Percentiles rank a stretch among this genome's conserved stretches.
Evolutionary conservation across 2,888 invertebrate genomes (phyloP).

Genomic region (Merodon equestris): DNA sequence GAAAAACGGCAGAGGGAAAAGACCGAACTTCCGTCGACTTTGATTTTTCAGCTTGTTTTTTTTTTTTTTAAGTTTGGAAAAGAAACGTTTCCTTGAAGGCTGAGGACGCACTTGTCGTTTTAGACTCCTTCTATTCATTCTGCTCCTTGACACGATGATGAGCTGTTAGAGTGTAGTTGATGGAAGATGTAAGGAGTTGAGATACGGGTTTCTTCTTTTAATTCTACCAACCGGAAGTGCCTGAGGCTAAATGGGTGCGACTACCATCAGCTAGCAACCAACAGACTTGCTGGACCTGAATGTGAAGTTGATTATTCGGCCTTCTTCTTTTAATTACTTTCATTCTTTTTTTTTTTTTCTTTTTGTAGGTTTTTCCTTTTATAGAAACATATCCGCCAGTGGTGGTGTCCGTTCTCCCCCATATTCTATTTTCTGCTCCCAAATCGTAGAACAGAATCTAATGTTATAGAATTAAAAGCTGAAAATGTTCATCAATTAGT

Average conservation of each 20-base stretch:
- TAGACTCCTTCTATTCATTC: conserved; percentile 7
- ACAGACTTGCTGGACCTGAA: conserved; percentile 5
- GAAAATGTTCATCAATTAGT: conserved; percentile 57
- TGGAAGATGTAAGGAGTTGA: conserved; percentile 53
- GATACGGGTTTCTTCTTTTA: conserved; percentile 33
- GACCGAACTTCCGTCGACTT: conserved; percentile 54
- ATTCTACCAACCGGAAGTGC: conserved; percentile 54
- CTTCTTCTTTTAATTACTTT: conserved; percentile 57
- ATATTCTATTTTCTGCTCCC: neutral
- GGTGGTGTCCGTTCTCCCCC: too few relatives aligned
- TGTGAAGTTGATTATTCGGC: conserved; percentile 9
- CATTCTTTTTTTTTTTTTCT: neutral
- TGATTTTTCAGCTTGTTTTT: conserved; percentile 57
- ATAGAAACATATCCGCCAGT: neutral
- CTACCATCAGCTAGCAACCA: neutral
- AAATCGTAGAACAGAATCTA: neutral
- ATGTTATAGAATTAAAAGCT: conserved; percentile 29
- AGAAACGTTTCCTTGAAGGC: conserved; percentile 31
- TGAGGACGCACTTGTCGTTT: conserved; percentile 44
- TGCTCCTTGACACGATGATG: conserved; percentile 24
- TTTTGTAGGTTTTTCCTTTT: neutral
- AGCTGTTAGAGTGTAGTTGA: conserved; percentile 52
- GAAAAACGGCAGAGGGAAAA: conserved; percentile 1
- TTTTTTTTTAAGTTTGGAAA: conserved; percentile 6
- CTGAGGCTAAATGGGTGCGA: conserved; percentile 28